Base-by-base conservation (phyloP, 2,797 vertebrate species). In the Acrossocheilus wenchowensis region DNA sequence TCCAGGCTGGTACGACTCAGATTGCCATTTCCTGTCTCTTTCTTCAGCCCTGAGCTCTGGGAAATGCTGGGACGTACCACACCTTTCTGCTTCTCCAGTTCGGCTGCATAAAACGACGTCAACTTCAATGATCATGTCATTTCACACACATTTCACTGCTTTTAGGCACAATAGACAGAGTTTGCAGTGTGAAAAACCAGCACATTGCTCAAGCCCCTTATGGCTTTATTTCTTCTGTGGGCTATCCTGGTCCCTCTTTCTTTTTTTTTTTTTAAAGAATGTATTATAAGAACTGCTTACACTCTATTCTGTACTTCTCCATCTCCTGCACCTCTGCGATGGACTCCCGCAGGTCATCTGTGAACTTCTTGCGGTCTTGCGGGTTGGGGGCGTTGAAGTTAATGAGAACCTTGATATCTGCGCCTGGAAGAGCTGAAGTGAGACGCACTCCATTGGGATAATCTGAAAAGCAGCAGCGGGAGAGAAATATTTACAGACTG, bases 301-400 rank as follows among this genome's bases (percentile, higher is more conserved):
- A 97, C 92, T 99, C 98, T 94, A 99, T 99, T 91, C 98, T 95
- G 95, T 98, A 98, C 91, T 99, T 99, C 94, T 99, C 98, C 98
- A 99, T 99, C 93, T 99, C 98, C 92, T 99, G 98, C 75, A 99
- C 97, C 91, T 99, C 98, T 1, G 97, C 97, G 21, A 99, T 95
- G 1, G 98, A 99, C 89, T 99, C 98, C 88, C 97, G 95, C 88
- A 99, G 93, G 91, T 99, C 97, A 11, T 99, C 98, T 0, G 97
- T 98, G 92, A 99, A 99, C 92, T 98, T 99, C 91, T 98, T 99
- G 88, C 98, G 97, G 94, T 99, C 98, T 93, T 99, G 98, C 90
- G 97, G 97, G 92, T 99, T 99, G 75, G 98, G 98, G 43, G 98
- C 98, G 0, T 99, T 99, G 94, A 99, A 99, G 93, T 98, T 99